A percentile compares a stretch with the other conserved stretches of the same genome.
phyloP scores from a whole-genome alignment of 2,888 invertebrate genomes.

The Ligdia adustata region DNA sequence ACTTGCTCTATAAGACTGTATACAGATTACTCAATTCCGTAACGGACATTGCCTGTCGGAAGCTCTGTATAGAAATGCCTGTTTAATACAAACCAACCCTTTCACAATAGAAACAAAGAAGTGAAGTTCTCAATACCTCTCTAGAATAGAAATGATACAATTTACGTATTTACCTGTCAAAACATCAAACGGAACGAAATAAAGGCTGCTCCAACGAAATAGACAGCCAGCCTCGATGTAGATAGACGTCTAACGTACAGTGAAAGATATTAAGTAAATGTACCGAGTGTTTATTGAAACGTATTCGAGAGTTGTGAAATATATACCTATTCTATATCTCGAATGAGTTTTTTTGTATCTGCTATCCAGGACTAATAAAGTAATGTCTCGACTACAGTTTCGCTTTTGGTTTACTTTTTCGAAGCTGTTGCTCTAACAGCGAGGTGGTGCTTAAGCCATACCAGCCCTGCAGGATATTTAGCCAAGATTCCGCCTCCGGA shows the following conservation, averaged over 20 bases:
- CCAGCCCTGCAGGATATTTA: too few species aligned
- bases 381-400: too few species aligned
- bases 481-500: too few species aligned
- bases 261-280: slow-evolving; percentile 11
- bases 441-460: too few species aligned
- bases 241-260: slow-evolving; percentile 10
- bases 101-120: slow-evolving; percentile 36
- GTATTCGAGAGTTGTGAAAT: slow-evolving; percentile 3
- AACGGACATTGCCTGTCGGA: slow-evolving; percentile 28
- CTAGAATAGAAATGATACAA: slow-evolving; percentile 36
- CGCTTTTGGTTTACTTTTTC: too few species aligned
- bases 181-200: slow-evolving; percentile 24
- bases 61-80: slow-evolving; percentile 39
- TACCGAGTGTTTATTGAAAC: slow-evolving; percentile 9
- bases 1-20: slow-evolving; percentile 26
- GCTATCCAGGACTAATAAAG: too few species aligned
- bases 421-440: too few species aligned
- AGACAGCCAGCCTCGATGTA: slow-evolving; percentile 14
- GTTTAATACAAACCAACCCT: slow-evolving; percentile 36
- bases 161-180: slow-evolving; percentile 31
- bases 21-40: slow-evolving; percentile 34
- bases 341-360: too few species aligned
- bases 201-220: slow-evolving; percentile 14
- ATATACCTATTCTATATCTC: too few species aligned
- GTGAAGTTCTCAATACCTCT: slow-evolving; percentile 28